Evolutionary conservation across 2,888 invertebrate genomes (phyloP), one percentile per base, ranked within the genome.

Genomic region (Agrotis clavis): DNA sequence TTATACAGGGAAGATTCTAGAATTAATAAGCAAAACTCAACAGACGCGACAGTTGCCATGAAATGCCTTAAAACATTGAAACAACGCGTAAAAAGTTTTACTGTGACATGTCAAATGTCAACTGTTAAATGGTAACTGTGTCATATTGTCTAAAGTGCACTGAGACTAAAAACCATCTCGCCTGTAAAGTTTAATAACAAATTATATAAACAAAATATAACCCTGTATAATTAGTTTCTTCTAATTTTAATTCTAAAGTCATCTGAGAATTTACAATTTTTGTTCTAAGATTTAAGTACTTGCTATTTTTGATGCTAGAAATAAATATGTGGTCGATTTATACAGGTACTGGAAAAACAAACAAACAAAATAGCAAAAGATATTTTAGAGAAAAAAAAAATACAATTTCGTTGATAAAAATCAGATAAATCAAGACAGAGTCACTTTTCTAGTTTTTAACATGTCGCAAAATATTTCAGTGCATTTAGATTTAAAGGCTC

Each of bases 171-270:
- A 57, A n/a, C 35, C 35, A 35, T 30, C n/a, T 18, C 14, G n/a
- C 11, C n/a, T 45, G 18, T 54, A 11, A 73, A 75, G 21, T 57
- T 73, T 35, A 14, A 68, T 16, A 51, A 51, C 4, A 16, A n/a
- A n/a, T 67, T n/a, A 1, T 47, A n/a, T 18, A 5, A n/a, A n/a
- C 57, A 18, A 2, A 51, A 18, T 19, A 4, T 13, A 45, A 16
- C 50, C 45, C 57, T 57, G 57, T 50, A 25, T 60, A 67, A 66
- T 54, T 70, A 41, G 30, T 48, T 64, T 72, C 64, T 19, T 68
- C 72, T 78, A 71, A 79, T 59, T 73, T 68, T 65, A 63, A 63
- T 70, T 79, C 48, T 70, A 70, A 11, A 66, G 18, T 53, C 19
- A 5, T 35, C 19, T 56, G 50, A n/a, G 25, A 47, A 53, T 25